Evolutionary conservation across 2,797 vertebrate genomes (phyloP).

Genomic region (Centropyge bicolor): DNA sequence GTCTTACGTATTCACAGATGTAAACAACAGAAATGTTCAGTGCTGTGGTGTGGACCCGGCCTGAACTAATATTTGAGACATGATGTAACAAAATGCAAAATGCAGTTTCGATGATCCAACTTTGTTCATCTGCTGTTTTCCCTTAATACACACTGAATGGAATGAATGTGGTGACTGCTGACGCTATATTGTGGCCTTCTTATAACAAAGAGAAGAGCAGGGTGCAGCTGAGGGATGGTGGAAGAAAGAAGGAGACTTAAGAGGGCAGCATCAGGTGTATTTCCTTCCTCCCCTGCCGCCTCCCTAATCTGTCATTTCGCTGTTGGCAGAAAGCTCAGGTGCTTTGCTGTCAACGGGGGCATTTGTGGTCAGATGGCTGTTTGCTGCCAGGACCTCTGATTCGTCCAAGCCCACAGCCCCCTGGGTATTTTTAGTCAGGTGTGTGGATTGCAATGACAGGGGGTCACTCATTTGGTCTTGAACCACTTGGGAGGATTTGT

Average conservation of each 20-base stretch:
- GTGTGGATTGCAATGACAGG: constrained; percentile 46
- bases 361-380: constrained; percentile 48
- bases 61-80: constrained; percentile 25
- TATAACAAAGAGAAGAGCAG: background rate
- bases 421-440: constrained; percentile 66
- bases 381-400: constrained; percentile 43
- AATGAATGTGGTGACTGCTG: background rate
- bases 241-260: background rate
- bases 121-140: constrained; percentile 31
- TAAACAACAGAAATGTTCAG: background rate
- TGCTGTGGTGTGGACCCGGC: background rate
- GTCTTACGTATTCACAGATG: background rate
- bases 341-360: constrained; percentile 45
- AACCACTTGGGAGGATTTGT: constrained; percentile 29
- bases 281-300: constrained; percentile 23
- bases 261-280: constrained; percentile 54
- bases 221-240: background rate
- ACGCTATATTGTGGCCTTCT: background rate
- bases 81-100: constrained; percentile 58
- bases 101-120: constrained; percentile 18
- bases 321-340: constrained; percentile 65
- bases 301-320: constrained; percentile 53
- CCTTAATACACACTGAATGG: background rate
- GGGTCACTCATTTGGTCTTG: constrained; percentile 55
- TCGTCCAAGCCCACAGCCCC: constrained; percentile 10